Conservation (phyloP, 2,797 vertebrate genomes). For the Lagodon rhomboides region DNA sequence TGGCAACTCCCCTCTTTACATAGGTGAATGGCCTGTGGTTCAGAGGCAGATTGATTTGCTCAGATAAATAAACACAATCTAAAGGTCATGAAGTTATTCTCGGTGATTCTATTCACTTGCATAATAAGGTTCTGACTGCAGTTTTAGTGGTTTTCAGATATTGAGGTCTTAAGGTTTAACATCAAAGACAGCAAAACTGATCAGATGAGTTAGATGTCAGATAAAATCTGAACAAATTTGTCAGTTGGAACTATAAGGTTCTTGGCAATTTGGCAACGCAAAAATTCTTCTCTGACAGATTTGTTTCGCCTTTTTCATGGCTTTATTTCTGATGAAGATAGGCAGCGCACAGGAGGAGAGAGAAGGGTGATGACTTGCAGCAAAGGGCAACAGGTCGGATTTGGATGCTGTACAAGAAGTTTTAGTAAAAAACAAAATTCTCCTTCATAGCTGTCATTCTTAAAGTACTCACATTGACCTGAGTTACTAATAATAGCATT, state of each 20-base stretch:
- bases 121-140: neutral
- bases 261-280: neutral
- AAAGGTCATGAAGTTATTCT: neutral
- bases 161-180: neutral
- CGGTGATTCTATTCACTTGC: neutral
- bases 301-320: neutral
- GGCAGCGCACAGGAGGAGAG: too few relatives aligned
- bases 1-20: conserved; percentile 93
- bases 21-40: conserved; percentile 83
- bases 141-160: neutral
- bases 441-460: too few relatives aligned
- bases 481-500: too few relatives aligned
- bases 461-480: too few relatives aligned
- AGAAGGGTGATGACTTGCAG: too few relatives aligned
- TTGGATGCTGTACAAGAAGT: neutral
- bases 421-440: too few relatives aligned
- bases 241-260: neutral
- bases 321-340: too few relatives aligned
- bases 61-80: neutral
- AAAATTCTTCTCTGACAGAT: neutral
- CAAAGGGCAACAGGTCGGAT: too few relatives aligned
- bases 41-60: conserved; percentile 7
- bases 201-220: neutral
- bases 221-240: neutral
- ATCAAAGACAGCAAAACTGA: neutral